A percentile compares a stretch with the other conserved stretches of the same genome.
Evolutionary conservation across 2,888 invertebrate species (phyloP).

Genomic region (Phania funesta): DNA sequence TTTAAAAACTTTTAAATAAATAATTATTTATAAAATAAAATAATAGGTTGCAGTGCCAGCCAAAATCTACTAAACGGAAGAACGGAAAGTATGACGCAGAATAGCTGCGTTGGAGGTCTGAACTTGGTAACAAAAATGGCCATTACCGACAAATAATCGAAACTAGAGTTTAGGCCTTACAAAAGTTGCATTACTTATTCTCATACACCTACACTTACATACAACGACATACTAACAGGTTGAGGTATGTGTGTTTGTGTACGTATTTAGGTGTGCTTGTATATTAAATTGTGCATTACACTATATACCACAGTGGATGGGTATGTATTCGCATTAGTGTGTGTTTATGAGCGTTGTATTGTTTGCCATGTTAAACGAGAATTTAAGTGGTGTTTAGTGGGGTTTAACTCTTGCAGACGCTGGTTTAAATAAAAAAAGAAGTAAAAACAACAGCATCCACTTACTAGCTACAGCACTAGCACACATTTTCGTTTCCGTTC

Average conservation of each 20-base stretch:
- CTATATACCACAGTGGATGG: not conserved
- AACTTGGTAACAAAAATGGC: too few relatives aligned
- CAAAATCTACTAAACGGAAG: too few relatives aligned
- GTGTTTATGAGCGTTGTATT: slow-evolving; percentile 29
- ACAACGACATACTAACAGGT: not conserved
- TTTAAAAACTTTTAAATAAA: too few relatives aligned
- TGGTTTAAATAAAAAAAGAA: slow-evolving; percentile 17
- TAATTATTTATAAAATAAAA: too few relatives aligned
- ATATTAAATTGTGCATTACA: slow-evolving; percentile 7
- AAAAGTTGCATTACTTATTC: not conserved
- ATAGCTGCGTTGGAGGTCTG: too few relatives aligned
- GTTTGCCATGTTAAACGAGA: slow-evolving; percentile 64
- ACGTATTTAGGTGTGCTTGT: not conserved
- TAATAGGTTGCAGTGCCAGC: too few relatives aligned
- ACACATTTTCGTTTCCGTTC: not conserved
- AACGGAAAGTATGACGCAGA: too few relatives aligned
- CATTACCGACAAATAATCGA: too few relatives aligned
- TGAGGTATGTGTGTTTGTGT: not conserved
- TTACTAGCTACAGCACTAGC: slow-evolving; percentile 1
- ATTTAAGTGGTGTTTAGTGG: slow-evolving; percentile 66
- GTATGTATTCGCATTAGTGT: not conserved
- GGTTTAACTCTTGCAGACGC: slow-evolving; percentile 48
- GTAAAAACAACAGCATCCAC: slow-evolving; percentile 21
- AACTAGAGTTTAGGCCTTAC: too few relatives aligned
- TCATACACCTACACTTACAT: not conserved